Evolutionary conservation across 1,140 invertebrate species (phyloP).

Genomic region (Musca domestica): DNA sequence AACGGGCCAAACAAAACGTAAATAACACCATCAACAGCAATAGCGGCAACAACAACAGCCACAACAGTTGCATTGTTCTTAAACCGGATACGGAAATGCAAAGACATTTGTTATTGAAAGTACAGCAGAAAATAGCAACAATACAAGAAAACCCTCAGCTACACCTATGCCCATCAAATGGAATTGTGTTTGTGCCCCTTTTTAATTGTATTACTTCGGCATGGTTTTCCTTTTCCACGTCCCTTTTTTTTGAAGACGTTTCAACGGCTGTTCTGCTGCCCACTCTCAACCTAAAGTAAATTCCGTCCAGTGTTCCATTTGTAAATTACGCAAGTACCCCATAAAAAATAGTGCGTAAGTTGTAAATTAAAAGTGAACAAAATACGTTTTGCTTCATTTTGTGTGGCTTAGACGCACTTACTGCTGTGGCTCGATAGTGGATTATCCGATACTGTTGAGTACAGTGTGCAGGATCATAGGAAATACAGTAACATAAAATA

Average conservation of each 20-base stretch:
- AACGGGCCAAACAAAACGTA: neutral
- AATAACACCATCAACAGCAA: neutral
- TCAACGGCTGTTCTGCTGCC: too few relatives aligned
- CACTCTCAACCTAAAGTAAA: too few relatives aligned
- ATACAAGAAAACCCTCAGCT: neutral
- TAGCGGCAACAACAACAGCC: neutral
- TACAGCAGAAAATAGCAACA: neutral
- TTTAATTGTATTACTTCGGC: conserved; percentile 1
- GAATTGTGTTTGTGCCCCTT: neutral
- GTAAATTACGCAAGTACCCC: too few relatives aligned
- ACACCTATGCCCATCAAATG: neutral
- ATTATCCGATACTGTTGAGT: too few relatives aligned
- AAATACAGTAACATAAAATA: too few relatives aligned
- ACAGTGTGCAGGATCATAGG: too few relatives aligned
- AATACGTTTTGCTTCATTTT: too few relatives aligned
- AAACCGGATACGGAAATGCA: conserved; percentile 18
- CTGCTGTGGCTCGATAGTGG: too few relatives aligned
- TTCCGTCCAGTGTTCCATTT: too few relatives aligned
- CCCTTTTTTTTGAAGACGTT: too few relatives aligned
- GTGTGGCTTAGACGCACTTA: too few relatives aligned
- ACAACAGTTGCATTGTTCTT: conserved; percentile 1
- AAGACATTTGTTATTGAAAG: conserved; percentile 20
- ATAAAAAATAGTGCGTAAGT: conserved; percentile 18
- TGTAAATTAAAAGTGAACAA: conserved; percentile 13
- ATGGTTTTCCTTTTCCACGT: neutral